Base-by-base conservation (phyloP, 2,888 invertebrate genomes). In the Oxystoma pomonae region DNA sequence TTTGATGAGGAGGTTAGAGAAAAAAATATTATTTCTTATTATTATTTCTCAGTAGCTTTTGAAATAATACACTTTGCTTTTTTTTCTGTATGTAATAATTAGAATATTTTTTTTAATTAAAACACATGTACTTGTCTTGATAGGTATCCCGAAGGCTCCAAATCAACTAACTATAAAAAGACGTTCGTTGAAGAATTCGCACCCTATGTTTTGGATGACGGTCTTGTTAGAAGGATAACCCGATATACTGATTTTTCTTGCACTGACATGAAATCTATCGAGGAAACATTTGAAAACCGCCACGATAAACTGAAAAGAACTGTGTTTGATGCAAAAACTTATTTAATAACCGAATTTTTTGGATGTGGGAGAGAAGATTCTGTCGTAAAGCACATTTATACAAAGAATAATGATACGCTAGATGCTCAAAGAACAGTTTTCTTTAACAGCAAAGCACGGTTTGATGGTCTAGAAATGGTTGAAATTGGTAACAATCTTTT, bases 121-220 rank as follows among this genome's bases (percentile, higher is more conserved):
- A n/a, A n/a, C n/a, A n/a, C n/a, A n/a, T n/a, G n/a, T n/a, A n/a
- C n/a, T n/a, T n/a, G n/a, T n/a, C n/a, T n/a, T n/a, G n/a, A n/a
- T 35, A 35, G 35, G 19, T 53, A 53, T 78, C 93, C 94, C 0
- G 88, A 87, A 19, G 88, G 87, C 20, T 85, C 85, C 55, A 90
- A 88, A 76, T 82, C 80, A 1, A 81, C 87, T 1, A 82, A 86
- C 67, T 96, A 89, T 76, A 92, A 91, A 76, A 87, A 89, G 69
- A 86, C 89, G 0, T 81, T 90, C 51, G 81, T 92, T 5, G 91
- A 94, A 76, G 86, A 90, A 67, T 94, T 87, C 77, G 86, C 94
- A 0, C 89, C 90, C 0, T 94, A 94, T 72, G 83, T 86, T 0
- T 85, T 90, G 72, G 81, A 80, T 0, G 90, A 92, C 76, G 95